A percentile compares a stretch with the other conserved stretches of the same genome.
phyloP scores from a whole-genome alignment of 2,797 vertebrate genomes.

The Hypotaenidia philippensis region DNA sequence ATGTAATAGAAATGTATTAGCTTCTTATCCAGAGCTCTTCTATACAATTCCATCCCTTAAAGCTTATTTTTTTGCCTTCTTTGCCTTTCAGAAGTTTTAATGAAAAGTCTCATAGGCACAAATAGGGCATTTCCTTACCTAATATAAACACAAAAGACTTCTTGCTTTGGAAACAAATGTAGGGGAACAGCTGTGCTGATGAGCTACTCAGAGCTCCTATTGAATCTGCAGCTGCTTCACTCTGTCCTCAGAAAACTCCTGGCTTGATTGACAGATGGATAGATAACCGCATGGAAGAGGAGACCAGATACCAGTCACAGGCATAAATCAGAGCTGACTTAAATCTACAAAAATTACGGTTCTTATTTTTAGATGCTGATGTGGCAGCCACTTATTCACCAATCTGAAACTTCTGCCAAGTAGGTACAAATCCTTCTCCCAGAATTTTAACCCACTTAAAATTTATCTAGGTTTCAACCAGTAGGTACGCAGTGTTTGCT shows the following conservation, averaged over 20 bases:
- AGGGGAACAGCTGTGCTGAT: conserved; percentile 67
- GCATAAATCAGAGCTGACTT: conserved; percentile 38
- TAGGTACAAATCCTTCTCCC: background rate
- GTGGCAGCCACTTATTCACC: background rate
- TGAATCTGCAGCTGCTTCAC: conserved; percentile 71
- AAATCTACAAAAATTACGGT: background rate
- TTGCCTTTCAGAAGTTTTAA: conserved; percentile 31
- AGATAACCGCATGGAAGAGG: conserved; percentile 13
- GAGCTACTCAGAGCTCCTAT: conserved; percentile 64
- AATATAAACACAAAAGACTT: conserved; percentile 70
- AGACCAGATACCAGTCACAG: conserved; percentile 35
- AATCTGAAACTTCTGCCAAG: background rate
- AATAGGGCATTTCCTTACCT: conserved; percentile 67
- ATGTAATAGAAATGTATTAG: background rate
- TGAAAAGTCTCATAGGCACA: conserved; percentile 16
- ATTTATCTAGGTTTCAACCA: background rate
- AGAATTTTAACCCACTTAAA: background rate
- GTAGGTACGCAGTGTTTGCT: background rate
- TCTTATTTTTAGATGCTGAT: conserved; percentile 29
- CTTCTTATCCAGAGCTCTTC: background rate
- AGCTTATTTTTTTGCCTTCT: conserved; percentile 9
- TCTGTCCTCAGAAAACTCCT: conserved; percentile 67
- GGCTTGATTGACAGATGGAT: conserved; percentile 20
- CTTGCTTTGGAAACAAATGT: conserved; percentile 66
- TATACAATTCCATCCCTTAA: background rate